phyloP scores from a whole-genome alignment of 2,797 vertebrate species.

The Echeneis naucrates region DNA sequence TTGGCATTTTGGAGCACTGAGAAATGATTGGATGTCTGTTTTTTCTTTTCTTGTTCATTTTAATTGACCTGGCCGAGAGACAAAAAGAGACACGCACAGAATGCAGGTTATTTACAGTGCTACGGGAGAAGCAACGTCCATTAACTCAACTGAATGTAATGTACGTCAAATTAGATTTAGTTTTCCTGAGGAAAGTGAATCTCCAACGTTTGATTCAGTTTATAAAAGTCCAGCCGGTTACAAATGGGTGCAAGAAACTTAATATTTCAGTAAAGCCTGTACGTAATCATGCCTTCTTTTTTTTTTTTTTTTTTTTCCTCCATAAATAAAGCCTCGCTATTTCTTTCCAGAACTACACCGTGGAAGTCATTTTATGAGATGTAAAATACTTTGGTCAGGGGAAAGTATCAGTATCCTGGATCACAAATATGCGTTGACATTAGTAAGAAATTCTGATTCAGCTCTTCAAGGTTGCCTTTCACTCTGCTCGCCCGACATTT shows the following conservation, averaged over 20 bases:
- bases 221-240: neutral
- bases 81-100: neutral
- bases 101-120: neutral
- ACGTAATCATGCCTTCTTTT: neutral
- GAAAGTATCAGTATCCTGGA: too few relatives aligned
- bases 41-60: neutral
- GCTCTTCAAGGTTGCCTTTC: too few relatives aligned
- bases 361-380: too few relatives aligned
- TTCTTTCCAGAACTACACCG: neutral
- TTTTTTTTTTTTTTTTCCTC: too few relatives aligned
- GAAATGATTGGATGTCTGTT: neutral
- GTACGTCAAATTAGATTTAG: neutral
- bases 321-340: neutral
- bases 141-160: neutral
- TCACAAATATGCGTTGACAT: too few relatives aligned
- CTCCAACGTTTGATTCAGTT: neutral
- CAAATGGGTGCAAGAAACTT: neutral
- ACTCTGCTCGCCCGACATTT: neutral
- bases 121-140: neutral
- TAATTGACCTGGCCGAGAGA: neutral
- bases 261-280: neutral
- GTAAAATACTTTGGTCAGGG: too few relatives aligned
- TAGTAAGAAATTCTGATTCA: too few relatives aligned
- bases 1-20: neutral
- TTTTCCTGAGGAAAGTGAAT: constrained; percentile 4